A percentile compares a stretch with the other conserved stretches of the same genome.
Conservation (phyloP, 2,797 vertebrate species). For the Holocentrus rufus region DNA sequence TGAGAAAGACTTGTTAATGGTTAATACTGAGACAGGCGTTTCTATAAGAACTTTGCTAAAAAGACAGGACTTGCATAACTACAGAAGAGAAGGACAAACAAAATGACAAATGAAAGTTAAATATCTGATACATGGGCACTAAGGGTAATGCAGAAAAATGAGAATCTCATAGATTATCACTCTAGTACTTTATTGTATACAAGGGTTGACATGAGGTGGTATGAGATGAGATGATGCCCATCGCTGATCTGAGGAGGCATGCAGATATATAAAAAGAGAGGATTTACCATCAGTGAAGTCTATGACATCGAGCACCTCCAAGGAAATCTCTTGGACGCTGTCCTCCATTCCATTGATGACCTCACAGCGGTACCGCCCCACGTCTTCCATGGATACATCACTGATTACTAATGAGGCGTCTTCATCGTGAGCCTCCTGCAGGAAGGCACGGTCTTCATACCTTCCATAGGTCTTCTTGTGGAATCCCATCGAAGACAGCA, state of each 20-base stretch:
- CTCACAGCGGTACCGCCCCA: slow-evolving; percentile 91
- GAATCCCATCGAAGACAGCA: slow-evolving; percentile 89
- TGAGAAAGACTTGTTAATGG: background rate
- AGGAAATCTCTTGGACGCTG: slow-evolving; percentile 75
- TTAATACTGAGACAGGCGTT: background rate
- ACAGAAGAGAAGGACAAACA: background rate
- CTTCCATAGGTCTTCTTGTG: slow-evolving; percentile 86
- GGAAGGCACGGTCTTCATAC: slow-evolving; percentile 83
- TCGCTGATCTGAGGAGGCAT: background rate
- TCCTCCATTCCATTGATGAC: slow-evolving; percentile 90
- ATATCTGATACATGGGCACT: background rate
- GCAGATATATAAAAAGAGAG: slow-evolving; percentile 4
- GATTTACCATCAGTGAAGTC: slow-evolving; percentile 57
- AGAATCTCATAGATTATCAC: no score
- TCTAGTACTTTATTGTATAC: no score
- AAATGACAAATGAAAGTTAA: background rate
- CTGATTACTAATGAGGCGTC: slow-evolving; percentile 89
- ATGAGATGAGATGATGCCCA: no score
- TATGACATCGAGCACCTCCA: slow-evolving; percentile 83
- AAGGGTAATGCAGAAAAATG: no score
- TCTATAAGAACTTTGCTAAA: background rate
- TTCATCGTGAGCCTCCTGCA: slow-evolving; percentile 78
- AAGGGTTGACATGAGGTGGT: no score
- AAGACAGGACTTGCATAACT: background rate
- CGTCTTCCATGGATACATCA: slow-evolving; percentile 84